phyloP scores from a whole-genome alignment of 1,140 invertebrate genomes.

The Megathymus violae region DNA sequence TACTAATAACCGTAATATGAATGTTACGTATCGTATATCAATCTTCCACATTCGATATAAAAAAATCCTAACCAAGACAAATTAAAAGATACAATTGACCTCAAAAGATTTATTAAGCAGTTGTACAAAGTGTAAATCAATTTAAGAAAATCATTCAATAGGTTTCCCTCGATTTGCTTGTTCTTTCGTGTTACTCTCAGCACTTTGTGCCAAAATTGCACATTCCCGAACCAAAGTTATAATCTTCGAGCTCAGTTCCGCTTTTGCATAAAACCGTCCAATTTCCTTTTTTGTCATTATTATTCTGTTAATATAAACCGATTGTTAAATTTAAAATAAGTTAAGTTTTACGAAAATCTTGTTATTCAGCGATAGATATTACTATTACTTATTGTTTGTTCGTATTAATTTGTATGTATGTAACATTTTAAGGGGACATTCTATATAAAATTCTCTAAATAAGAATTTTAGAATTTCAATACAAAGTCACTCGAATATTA shows the following conservation, averaged over 20 bases:
- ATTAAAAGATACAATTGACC: no score
- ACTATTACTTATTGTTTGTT: conserved; percentile 21
- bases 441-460: no score
- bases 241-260: conserved; percentile 16
- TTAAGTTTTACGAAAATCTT: background rate
- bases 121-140: no score
- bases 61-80: no score
- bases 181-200: conserved; percentile 30
- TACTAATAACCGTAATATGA: no score
- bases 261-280: conserved; percentile 47
- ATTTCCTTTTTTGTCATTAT: conserved; percentile 45
- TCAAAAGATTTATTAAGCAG: no score
- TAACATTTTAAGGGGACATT: no score
- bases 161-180: background rate
- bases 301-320: conserved; percentile 27
- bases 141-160: background rate
- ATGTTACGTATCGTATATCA: no score
- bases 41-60: no score
- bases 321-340: conserved; percentile 30
- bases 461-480: no score
- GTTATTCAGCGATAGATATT: conserved; percentile 31
- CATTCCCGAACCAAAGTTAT: conserved; percentile 23
- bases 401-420: no score
- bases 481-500: no score
- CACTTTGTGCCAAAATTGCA: conserved; percentile 42